Evolutionary conservation across 2,113 vertebrate species (phyloP).

Genomic region (Nycticryphes semicollaris): DNA sequence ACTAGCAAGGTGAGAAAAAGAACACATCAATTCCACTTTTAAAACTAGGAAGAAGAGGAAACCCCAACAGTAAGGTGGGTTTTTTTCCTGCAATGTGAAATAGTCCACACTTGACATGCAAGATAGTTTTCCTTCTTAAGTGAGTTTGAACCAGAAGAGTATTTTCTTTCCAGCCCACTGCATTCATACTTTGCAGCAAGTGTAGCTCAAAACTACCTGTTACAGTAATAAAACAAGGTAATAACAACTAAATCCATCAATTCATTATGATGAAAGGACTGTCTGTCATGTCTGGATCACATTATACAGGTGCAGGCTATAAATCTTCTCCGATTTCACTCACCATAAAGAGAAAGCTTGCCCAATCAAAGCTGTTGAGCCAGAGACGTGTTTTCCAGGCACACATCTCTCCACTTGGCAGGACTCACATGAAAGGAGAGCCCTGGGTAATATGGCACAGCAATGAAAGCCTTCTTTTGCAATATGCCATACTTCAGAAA

Average conservation of each 20-base stretch:
- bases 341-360: neutral
- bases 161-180: neutral
- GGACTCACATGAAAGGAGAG: neutral
- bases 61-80: neutral
- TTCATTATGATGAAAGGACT: neutral
- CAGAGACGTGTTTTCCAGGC: neutral
- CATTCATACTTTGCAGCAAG: neutral
- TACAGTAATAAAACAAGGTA: neutral
- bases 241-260: neutral
- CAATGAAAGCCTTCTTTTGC: neutral
- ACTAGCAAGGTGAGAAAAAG: neutral
- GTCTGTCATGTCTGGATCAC: neutral
- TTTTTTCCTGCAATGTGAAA: neutral
- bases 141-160: neutral
- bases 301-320: neutral
- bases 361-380: neutral
- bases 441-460: neutral
- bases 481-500: neutral
- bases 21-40: neutral
- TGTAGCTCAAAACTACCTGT: neutral
- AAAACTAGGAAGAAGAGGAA: neutral
- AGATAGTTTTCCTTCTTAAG: neutral
- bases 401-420: neutral
- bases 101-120: neutral
- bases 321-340: neutral